These are phyloP conservation scores for Lasius platythorax DNA, from an alignment of 2,888 invertebrate genomes.

Conservation along the genomic window DNA sequence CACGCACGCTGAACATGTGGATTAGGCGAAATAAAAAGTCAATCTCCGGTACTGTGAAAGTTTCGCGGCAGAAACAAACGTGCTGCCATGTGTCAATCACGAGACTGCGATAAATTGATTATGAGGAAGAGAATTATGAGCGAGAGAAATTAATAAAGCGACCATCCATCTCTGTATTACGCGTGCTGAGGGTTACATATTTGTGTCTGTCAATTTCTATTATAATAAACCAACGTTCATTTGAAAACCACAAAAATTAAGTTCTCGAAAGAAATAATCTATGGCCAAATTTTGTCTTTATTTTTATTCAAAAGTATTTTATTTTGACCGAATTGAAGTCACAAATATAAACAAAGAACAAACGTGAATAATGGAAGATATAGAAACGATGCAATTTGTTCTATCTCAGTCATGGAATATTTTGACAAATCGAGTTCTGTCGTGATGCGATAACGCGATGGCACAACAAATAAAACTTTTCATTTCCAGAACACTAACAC, in stretches of 20 bases:
- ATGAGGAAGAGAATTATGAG: neutral
- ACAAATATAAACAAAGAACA: neutral
- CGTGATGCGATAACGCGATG: neutral
- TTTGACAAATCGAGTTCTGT: neutral
- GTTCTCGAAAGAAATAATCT: neutral
- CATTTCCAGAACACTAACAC: conserved; percentile 5
- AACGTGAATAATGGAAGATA: neutral
- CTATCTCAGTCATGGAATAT: neutral
- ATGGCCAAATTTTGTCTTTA: neutral
- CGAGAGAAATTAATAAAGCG: conserved; percentile 25
- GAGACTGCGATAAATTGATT: conserved; percentile 35
- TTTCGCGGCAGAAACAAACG: conserved; percentile 40
- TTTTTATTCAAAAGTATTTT: neutral
- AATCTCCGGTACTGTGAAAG: conserved; percentile 62
- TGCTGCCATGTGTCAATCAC: conserved; percentile 16
- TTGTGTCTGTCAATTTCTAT: conserved; percentile 10
- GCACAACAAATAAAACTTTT: neutral
- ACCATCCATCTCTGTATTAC: neutral
- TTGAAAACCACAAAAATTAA: neutral
- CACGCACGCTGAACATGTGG: conserved; percentile 67
- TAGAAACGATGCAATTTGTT: neutral
- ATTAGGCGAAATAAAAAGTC: conserved; percentile 59
- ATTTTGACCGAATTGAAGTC: neutral
- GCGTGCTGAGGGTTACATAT: conserved; percentile 26
- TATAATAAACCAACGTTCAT: neutral